A percentile compares a stretch with the other conserved stretches of the same genome.
These are phyloP conservation scores for Eristalis tenax DNA, from an alignment of 2,888 invertebrate species.

Conservation along the genomic window DNA sequence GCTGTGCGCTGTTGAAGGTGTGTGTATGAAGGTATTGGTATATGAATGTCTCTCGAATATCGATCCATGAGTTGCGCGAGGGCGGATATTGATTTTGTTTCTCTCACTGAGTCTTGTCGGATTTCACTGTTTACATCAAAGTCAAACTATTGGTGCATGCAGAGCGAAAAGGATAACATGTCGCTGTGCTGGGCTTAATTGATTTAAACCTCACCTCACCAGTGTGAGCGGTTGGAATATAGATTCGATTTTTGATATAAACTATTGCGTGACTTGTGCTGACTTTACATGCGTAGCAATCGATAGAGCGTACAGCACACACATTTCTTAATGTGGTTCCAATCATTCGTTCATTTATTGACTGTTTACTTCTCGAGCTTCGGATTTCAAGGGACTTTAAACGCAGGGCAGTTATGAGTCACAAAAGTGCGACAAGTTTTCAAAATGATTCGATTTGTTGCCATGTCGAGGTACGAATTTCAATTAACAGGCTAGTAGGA, in stretches of 20 bases:
- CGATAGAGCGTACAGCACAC: not conserved
- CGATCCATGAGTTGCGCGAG: conserved; percentile 57
- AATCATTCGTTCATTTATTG: not conserved
- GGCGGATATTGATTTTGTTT: conserved; percentile 64
- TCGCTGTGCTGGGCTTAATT: not conserved
- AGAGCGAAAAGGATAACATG: conserved; percentile 41
- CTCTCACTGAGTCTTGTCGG: not conserved
- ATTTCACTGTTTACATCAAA: conserved; percentile 36
- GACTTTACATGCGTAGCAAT: not conserved
- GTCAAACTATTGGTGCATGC: not conserved
- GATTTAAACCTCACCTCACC: conserved; percentile 1
- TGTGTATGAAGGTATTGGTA: conserved; percentile 16
- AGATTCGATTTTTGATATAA: conserved; percentile 13
- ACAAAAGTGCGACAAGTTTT: too few species aligned
- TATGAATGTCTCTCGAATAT: conserved; percentile 57
- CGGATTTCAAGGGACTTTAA: too few species aligned
- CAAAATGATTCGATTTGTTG: too few species aligned
- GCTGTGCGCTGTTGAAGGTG: not conserved
- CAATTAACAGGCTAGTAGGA: too few species aligned
- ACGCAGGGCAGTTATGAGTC: too few species aligned
- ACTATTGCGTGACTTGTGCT: not conserved
- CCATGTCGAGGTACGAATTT: too few species aligned
- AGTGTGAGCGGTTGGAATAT: not conserved
- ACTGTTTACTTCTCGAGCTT: not conserved
- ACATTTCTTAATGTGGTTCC: not conserved